phyloP scores from a whole-genome alignment of 2,113 vertebrate genomes.

The Silurus meridionalis region DNA sequence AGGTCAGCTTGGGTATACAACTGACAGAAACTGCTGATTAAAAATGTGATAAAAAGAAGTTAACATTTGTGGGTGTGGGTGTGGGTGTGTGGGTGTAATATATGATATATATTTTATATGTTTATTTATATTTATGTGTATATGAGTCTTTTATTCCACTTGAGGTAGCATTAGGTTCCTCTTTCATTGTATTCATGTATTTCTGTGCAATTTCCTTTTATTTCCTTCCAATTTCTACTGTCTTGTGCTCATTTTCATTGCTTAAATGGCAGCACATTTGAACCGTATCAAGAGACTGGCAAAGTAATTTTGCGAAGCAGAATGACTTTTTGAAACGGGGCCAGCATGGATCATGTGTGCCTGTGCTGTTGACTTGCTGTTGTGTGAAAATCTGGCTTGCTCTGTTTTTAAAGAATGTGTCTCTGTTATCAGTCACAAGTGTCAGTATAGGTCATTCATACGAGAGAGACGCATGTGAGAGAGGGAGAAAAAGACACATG shows the following conservation, averaged over 20 bases:
- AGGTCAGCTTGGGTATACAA: neutral
- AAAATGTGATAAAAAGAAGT: neutral
- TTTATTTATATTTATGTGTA: neutral
- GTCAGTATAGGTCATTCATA: constrained; percentile 20
- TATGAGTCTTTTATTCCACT: neutral
- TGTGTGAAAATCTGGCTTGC: neutral
- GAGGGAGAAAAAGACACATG: neutral
- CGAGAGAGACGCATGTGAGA: neutral
- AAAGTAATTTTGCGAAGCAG: constrained; percentile 3
- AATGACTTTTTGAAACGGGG: constrained; percentile 11
- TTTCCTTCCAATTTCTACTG: neutral
- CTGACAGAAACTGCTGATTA: neutral
- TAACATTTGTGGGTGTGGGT: no score
- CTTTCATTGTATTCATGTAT: neutral
- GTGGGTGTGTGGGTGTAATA: no score
- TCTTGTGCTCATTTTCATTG: neutral
- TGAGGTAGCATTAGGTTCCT: neutral
- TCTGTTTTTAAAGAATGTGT: constrained; percentile 26
- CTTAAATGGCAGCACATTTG: neutral
- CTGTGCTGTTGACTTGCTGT: neutral
- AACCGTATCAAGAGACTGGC: constrained; percentile 2
- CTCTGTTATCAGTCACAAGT: constrained; percentile 34
- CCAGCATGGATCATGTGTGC: neutral
- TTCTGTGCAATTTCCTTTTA: neutral
- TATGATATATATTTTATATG: no score